phyloP scores from a whole-genome alignment of 2,888 invertebrate genomes.

The Sarcophaga caerulescens region DNA sequence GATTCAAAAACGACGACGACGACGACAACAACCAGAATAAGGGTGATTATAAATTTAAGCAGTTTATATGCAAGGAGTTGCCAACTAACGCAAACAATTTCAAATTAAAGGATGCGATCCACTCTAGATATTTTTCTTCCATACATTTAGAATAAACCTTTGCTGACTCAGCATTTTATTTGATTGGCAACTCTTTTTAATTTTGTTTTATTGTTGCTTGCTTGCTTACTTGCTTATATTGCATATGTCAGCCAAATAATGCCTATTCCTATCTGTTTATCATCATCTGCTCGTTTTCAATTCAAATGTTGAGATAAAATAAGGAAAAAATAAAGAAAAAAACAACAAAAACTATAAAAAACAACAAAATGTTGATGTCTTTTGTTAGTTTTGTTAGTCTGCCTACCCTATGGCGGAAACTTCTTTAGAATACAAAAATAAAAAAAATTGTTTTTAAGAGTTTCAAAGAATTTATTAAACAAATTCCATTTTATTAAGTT shows the following conservation, averaged over 20 bases:
- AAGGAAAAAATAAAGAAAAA: not conserved
- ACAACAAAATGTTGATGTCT: not conserved
- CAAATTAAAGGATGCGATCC: too few relatives aligned
- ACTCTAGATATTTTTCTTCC: too few relatives aligned
- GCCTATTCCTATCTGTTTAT: conserved; percentile 28
- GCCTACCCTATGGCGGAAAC: too few relatives aligned
- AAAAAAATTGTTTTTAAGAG: not conserved
- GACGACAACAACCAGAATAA: too few relatives aligned
- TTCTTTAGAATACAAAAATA: too few relatives aligned
- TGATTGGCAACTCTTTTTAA: not conserved
- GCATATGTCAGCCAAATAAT: conserved; percentile 24
- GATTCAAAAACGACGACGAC: too few relatives aligned
- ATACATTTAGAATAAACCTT: too few relatives aligned
- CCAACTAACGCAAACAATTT: too few relatives aligned
- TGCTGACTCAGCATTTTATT: too few relatives aligned
- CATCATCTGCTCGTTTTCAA: conserved; percentile 16
- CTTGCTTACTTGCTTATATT: conserved; percentile 12
- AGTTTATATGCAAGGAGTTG: too few relatives aligned
- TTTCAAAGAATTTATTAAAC: not conserved
- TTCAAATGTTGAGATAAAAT: conserved; percentile 23
- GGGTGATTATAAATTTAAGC: too few relatives aligned
- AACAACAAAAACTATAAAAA: too few relatives aligned
- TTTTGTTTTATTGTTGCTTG: not conserved
- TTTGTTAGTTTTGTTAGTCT: not conserved
- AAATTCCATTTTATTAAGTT: not conserved